Evolutionary conservation across 2,888 invertebrate species (phyloP), one percentile per base, ranked within the genome.

Genomic region (Drosophila conformis): DNA sequence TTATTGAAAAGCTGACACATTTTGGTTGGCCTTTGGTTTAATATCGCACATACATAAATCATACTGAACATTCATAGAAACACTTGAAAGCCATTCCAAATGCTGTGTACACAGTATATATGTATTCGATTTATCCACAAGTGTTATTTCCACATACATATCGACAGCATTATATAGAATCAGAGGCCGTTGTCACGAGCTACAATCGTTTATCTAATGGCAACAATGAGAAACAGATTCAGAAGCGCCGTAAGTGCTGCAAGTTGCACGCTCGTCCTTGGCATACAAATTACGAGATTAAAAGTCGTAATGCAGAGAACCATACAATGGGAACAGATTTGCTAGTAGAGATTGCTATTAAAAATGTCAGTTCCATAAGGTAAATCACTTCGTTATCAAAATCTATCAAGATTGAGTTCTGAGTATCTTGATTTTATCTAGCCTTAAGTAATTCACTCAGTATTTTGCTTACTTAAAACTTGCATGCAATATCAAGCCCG

Each of bases 31-130:
- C 40, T 63, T 57, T 81, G 66, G 71, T 69, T 78, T 58, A 62
- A 82, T 79, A 67, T 71, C 60, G 33, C 52, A 29, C 61, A 61
- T 13, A 48, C 54, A 82, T 65, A 65, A 69, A 63, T 82, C 82
- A 78, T 59, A 61, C 36, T 11, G 36, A 42, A 51, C 15, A 7
- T 11, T 57, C 31, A 25, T 60, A 6, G 29, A 18, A 40, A 10
- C 36, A 59, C 21, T 51, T 29, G 25, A 73, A 57, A 53, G 62
- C 21, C 49, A 36, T 36, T 25, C 15, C 21, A 38, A 73, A 52
- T 35, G 42, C 46, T 53, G 25, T 36, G 21, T 21, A 13, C 33
- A 65, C 48, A 27, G 6, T 31, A 15, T 25, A 4, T 57, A 15
- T 42, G 8, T 31, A 29, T 29, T 21, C 6, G 10, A 57, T 42